phyloP scores from a whole-genome alignment of 2,888 invertebrate species.

The Pemphredon lugubris region DNA sequence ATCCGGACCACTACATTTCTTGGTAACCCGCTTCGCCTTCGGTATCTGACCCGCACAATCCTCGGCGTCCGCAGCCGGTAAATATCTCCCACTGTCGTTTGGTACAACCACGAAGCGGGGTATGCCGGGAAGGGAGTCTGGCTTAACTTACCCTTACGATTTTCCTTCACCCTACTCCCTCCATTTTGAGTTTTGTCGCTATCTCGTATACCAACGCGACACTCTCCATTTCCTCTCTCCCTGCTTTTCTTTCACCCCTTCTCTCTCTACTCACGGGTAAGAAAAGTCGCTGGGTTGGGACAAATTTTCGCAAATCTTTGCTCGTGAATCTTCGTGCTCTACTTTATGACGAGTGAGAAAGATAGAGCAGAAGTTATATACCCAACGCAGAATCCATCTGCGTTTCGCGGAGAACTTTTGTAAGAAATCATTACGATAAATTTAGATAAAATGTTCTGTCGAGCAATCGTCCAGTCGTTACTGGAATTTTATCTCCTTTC shows the following conservation, averaged over 20 bases:
- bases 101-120: conserved; percentile 11
- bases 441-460: no score
- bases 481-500: no score
- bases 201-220: conserved; percentile 18
- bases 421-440: no score
- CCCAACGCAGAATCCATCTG: no score
- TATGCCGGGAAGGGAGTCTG: conserved; percentile 10
- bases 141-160: conserved; percentile 49
- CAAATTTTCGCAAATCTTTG: background rate
- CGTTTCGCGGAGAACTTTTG: no score
- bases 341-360: background rate
- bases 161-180: conserved; percentile 19
- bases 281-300: background rate
- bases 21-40: conserved; percentile 50
- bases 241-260: background rate
- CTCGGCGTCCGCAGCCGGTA: conserved; percentile 61
- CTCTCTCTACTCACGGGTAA: background rate
- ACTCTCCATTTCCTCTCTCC: no score
- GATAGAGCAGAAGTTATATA: no score
- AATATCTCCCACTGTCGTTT: conserved; percentile 61
- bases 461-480: no score
- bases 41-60: conserved; percentile 56
- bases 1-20: conserved; percentile 61
- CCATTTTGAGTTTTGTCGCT: conserved; percentile 24
- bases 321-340: background rate